A percentile compares a stretch with the other conserved stretches of the same genome.
phyloP scores from a whole-genome alignment of 2,113 vertebrate species.

The Pseudopodoces humilis region DNA sequence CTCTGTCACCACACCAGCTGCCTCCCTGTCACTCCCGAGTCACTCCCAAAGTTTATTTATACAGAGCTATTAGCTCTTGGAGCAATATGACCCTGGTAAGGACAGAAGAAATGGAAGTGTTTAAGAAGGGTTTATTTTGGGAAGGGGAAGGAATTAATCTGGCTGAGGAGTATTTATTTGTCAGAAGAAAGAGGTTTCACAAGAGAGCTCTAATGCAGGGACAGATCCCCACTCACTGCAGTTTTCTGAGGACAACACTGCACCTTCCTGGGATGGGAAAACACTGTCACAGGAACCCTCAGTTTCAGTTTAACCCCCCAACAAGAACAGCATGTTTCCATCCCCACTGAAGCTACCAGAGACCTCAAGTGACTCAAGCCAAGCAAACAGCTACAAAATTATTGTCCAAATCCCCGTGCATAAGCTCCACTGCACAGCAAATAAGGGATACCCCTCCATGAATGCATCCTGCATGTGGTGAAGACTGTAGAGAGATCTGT shows the following conservation, averaged over 20 bases:
- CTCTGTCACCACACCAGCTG: not conserved
- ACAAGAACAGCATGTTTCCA: not conserved
- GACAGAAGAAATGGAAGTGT: not conserved
- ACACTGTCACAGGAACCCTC: not conserved
- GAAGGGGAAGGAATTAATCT: not conserved
- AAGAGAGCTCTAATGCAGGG: not conserved
- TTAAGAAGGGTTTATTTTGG: not conserved
- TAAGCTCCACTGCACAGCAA: not conserved
- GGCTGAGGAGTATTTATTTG: not conserved
- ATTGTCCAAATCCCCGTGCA: not conserved
- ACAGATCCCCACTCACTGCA: not conserved
- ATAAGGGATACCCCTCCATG: not conserved
- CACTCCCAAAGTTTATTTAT: not conserved
- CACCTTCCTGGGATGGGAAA: not conserved
- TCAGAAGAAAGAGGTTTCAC: not conserved
- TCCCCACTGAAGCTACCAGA: not conserved
- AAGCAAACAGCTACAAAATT: not conserved
- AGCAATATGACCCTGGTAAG: fast-evolving
- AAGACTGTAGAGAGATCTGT: not conserved
- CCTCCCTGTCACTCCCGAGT: not conserved
- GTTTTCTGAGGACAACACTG: not conserved
- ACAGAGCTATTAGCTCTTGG: not conserved
- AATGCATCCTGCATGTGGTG: not conserved
- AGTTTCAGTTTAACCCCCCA: not conserved
- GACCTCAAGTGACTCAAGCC: not conserved